Conservation (phyloP, 1,140 invertebrate genomes). For the Protaetia brevitarsis region DNA sequence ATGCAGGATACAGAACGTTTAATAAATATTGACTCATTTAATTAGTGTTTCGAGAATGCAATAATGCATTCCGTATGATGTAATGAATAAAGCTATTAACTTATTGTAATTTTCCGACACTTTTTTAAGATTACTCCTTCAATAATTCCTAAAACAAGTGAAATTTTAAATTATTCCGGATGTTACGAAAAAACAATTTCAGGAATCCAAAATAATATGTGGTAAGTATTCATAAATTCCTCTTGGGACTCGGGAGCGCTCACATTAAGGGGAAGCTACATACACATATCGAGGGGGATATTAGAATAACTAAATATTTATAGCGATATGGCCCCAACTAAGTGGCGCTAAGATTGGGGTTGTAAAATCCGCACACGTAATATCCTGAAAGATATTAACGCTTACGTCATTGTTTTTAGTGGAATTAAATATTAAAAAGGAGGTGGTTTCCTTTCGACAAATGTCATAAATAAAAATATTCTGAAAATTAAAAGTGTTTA, state of each 20-base stretch:
- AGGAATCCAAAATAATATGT: slow-evolving; percentile 5
- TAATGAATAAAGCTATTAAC: too few species aligned
- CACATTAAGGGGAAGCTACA: background rate
- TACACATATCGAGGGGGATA: background rate
- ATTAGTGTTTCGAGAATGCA: too few species aligned
- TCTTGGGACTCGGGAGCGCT: background rate
- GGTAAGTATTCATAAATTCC: background rate
- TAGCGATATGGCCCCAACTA: background rate
- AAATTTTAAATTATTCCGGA: background rate
- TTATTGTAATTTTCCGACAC: background rate
- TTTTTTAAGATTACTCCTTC: background rate
- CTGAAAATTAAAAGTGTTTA: too few species aligned
- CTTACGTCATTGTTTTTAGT: slow-evolving; percentile 6
- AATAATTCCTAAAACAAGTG: background rate
- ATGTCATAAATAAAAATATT: background rate
- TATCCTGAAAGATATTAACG: slow-evolving; percentile 2
- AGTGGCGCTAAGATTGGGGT: slow-evolving; percentile 14
- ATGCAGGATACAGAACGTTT: too few species aligned
- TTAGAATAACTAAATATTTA: slow-evolving; percentile 24
- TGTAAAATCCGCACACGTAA: background rate
- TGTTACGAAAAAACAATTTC: background rate
- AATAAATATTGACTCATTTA: too few species aligned
- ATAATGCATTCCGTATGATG: too few species aligned
- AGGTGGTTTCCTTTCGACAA: background rate
- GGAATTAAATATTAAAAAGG: too few species aligned